Evolutionary conservation across 2,888 invertebrate species (phyloP).

Genomic region (Drosophila rubida): DNA sequence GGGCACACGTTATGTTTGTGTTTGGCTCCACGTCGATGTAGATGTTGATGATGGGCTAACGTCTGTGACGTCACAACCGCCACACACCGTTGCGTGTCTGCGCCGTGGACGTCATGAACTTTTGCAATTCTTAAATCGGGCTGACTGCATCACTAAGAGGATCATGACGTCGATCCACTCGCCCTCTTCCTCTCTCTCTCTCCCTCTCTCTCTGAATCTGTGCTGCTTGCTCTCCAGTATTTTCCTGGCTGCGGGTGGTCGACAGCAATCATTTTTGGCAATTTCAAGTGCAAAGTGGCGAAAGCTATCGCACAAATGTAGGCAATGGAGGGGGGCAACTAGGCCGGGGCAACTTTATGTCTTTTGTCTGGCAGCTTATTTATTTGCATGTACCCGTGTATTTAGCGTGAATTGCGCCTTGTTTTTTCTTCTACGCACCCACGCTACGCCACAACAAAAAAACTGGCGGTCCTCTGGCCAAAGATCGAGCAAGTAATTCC

Average conservation of each 20-base stretch:
- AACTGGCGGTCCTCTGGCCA: slow-evolving; percentile 20
- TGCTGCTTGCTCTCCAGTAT: not conserved
- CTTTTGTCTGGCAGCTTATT: slow-evolving; percentile 46
- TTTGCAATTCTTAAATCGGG: slow-evolving; percentile 16
- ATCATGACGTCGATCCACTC: slow-evolving; percentile 36
- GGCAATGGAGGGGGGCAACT: not conserved
- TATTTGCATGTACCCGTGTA: slow-evolving; percentile 36
- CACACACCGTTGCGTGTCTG: slow-evolving; percentile 37
- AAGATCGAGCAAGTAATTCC: slow-evolving; percentile 31
- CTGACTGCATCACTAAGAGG: slow-evolving; percentile 54
- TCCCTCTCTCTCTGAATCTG: not conserved
- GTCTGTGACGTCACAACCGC: slow-evolving; percentile 58
- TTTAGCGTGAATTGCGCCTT: slow-evolving; percentile 64
- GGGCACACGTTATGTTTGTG: slow-evolving; percentile 45
- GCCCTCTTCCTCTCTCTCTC: not conserved
- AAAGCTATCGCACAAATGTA: slow-evolving; percentile 24
- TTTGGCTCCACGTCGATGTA: not conserved
- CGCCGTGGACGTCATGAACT: slow-evolving; percentile 54
- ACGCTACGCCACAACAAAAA: slow-evolving; percentile 22
- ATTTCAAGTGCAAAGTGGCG: slow-evolving; percentile 53
- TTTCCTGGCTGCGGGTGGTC: slow-evolving; percentile 53
- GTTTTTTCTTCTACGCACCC: slow-evolving; percentile 49
- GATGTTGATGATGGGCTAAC: slow-evolving; percentile 7
- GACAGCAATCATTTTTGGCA: slow-evolving; percentile 21
- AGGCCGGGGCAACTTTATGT: slow-evolving; percentile 34